A percentile compares a stretch with the other conserved stretches of the same genome.
Conservation (phyloP, 2,797 vertebrate genomes). For the Halcyon badia region DNA sequence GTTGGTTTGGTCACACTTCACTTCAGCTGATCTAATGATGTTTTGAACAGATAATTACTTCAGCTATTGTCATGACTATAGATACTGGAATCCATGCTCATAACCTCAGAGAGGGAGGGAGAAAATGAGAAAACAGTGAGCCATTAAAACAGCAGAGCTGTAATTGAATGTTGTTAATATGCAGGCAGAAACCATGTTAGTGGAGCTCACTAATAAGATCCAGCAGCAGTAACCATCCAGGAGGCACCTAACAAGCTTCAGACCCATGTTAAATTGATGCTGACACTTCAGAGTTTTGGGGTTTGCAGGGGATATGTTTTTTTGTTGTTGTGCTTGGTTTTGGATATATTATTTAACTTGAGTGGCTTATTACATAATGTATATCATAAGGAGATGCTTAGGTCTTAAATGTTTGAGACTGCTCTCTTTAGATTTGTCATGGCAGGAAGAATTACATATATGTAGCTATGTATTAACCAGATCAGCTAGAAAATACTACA, state of each 20-base stretch:
- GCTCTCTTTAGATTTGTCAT: background rate
- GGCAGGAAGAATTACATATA: background rate
- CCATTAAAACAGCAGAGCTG: background rate
- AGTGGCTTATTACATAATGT: background rate
- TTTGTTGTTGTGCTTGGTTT: background rate
- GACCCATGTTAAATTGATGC: background rate
- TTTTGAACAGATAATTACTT: slow-evolving; percentile 31
- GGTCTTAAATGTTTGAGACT: background rate
- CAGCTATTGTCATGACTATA: background rate
- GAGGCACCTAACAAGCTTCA: background rate
- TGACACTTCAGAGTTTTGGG: background rate
- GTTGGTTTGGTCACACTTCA: background rate
- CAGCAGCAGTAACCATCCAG: background rate
- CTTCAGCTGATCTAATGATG: background rate
- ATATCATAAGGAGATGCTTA: background rate
- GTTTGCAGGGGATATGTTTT: rapidly evolving
- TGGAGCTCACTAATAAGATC: background rate
- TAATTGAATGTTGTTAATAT: background rate
- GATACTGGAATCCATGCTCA: background rate
- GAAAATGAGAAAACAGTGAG: background rate
- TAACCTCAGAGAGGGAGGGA: background rate
- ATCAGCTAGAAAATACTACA: background rate
- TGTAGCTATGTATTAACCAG: background rate
- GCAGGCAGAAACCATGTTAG: background rate
- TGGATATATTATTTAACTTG: background rate